Conservation (phyloP, 2,113 vertebrate genomes). For the Ovis aries region ARS-UI_Ramb_v3.0 NC_056056.1:205436501-205437000, state of each 20-base stretch:
- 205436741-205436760: neutral
- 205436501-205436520: no score
- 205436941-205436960: neutral
- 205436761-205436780: neutral
- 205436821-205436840: neutral
- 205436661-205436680: neutral
- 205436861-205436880: neutral
- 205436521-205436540: neutral
- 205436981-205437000: neutral
- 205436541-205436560: neutral
- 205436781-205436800: neutral
- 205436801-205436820: neutral
- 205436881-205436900: neutral
- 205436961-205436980: neutral
- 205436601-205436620: neutral
- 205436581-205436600: neutral
- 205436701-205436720: neutral
- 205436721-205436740: neutral
- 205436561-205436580: neutral
- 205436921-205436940: neutral
- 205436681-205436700: neutral
- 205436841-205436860: neutral
- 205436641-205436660: neutral
- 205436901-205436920: neutral
- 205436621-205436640: accelerated